Evolutionary conservation across 2,797 vertebrate species (phyloP).

Genomic region (Cryptoblepharus egeriae): DNA sequence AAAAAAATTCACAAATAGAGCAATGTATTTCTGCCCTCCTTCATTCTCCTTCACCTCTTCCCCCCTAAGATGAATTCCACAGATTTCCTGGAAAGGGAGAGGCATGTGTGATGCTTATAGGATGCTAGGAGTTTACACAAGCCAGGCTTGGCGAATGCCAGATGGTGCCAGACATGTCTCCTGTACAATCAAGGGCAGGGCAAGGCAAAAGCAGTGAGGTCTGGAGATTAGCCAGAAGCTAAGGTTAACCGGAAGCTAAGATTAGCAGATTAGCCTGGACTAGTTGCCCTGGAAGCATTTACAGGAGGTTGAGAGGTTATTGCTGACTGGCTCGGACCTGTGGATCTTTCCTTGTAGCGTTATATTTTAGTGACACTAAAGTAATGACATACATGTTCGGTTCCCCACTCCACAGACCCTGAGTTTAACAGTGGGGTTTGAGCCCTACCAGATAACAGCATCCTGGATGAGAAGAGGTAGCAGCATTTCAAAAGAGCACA

Average conservation of each 20-base stretch:
- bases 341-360: too few relatives aligned
- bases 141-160: background rate
- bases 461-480: too few relatives aligned
- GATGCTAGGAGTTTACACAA: background rate
- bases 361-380: too few relatives aligned
- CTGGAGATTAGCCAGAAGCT: background rate
- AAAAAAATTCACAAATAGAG: background rate
- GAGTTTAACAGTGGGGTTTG: too few relatives aligned
- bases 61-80: background rate
- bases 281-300: background rate
- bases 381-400: too few relatives aligned
- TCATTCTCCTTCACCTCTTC: background rate
- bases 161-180: background rate
- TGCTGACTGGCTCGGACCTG: too few relatives aligned
- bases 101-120: background rate
- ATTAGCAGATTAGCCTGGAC: too few relatives aligned
- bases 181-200: background rate
- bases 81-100: constrained; percentile 16
- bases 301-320: too few relatives aligned
- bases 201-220: background rate
- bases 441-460: too few relatives aligned
- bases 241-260: too few relatives aligned
- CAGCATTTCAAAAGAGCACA: too few relatives aligned
- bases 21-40: background rate
- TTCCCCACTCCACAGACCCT: too few relatives aligned